Conservation (phyloP, 1,140 invertebrate genomes). For the Apis laboriosa region DNA sequence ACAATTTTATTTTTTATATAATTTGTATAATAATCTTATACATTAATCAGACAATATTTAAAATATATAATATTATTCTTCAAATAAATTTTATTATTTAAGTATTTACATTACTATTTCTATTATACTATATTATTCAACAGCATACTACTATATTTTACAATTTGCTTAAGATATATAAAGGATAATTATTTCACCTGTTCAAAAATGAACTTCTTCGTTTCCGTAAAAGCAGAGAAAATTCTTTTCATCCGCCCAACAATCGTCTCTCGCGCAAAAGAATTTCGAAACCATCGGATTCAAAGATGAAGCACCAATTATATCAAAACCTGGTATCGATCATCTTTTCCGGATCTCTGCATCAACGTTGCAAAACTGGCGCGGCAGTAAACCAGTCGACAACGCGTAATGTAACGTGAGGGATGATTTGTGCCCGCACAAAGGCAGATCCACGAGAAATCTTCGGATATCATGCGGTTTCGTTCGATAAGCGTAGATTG, state of each 20-base stretch:
- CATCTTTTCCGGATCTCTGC: neutral
- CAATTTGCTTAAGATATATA: neutral
- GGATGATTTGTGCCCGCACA: slow-evolving; percentile 50
- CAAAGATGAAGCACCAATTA: too few relatives aligned
- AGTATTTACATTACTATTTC: neutral
- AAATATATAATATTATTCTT: neutral
- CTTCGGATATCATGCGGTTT: slow-evolving; percentile 61
- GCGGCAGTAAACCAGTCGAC: neutral
- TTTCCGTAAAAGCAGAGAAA: too few relatives aligned
- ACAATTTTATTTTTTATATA: too few relatives aligned
- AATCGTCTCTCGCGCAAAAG: neutral
- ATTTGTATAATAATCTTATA: too few relatives aligned
- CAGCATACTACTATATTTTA: neutral
- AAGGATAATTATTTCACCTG: too few relatives aligned
- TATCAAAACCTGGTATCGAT: neutral
- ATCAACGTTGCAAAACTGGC: neutral
- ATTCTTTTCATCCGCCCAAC: too few relatives aligned
- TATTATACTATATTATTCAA: neutral
- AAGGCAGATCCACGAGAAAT: slow-evolving; percentile 44
- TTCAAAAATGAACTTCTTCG: too few relatives aligned
- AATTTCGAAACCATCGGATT: neutral
- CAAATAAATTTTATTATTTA: neutral
- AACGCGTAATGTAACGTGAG: slow-evolving; percentile 31
- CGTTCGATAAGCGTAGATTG: slow-evolving; percentile 66
- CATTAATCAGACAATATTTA: neutral